A percentile compares a stretch with the other conserved stretches of the same genome.
Conservation (phyloP, 2,113 vertebrate species). For the Sinocyclocheilus grahami region DNA sequence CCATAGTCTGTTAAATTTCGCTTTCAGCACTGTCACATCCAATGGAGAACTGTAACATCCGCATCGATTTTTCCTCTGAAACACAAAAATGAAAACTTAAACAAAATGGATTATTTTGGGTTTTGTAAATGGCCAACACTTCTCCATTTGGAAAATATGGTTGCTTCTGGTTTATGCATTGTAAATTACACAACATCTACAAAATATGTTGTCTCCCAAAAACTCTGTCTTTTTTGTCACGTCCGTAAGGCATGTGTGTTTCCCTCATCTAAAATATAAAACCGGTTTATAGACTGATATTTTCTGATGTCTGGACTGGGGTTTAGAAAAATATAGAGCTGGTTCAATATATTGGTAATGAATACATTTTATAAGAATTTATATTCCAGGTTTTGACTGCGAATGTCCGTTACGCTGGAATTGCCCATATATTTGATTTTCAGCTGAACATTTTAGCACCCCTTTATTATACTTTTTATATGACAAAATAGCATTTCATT, state of each 20-base stretch:
- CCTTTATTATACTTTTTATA: no score
- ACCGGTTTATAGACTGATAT: background rate
- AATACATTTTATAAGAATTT: no score
- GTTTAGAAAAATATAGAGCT: background rate
- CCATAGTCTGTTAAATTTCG: no score
- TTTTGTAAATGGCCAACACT: background rate
- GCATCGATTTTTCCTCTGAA: background rate
- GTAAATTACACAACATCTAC: background rate
- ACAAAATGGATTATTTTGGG: background rate
- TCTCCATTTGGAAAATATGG: background rate
- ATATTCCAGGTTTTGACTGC: no score
- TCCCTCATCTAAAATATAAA: background rate
- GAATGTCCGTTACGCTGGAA: no score
- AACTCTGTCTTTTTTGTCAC: background rate
- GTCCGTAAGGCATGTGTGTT: background rate
- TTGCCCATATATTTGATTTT: no score
- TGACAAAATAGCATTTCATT: no score
- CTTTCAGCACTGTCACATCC: background rate
- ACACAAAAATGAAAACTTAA: background rate
- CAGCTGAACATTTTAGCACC: no score
- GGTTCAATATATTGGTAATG: no score
- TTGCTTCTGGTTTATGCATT: background rate
- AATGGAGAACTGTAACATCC: background rate
- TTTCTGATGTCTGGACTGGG: background rate
- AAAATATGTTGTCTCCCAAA: background rate